phyloP scores from a whole-genome alignment of 2,113 vertebrate genomes.

The Excalfactoria chinensis region DNA sequence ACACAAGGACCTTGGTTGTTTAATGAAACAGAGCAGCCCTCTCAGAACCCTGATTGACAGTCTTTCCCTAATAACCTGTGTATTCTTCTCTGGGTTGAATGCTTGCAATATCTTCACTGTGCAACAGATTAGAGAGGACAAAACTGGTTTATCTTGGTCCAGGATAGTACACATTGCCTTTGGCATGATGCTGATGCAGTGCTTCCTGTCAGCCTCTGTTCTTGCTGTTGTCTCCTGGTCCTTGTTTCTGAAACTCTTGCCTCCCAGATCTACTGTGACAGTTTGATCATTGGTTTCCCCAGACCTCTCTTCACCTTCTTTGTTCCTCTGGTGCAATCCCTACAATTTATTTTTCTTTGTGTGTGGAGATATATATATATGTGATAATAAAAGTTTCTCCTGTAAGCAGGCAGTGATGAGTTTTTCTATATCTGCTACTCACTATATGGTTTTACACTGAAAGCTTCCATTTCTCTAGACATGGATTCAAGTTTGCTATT shows the following conservation, averaged over 20 bases:
- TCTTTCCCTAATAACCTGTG: neutral
- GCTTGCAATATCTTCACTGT: neutral
- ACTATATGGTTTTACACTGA: neutral
- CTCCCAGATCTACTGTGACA: neutral
- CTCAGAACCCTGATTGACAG: neutral
- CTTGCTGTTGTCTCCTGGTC: accelerated
- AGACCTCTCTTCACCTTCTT: neutral
- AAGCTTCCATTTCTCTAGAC: constrained; percentile 6
- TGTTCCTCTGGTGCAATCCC: neutral
- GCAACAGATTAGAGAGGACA: neutral
- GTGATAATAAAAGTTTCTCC: neutral
- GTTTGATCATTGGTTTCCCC: neutral
- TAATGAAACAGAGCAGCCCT: neutral
- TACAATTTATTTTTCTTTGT: neutral
- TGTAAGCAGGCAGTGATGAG: neutral
- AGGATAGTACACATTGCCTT: neutral
- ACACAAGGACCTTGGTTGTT: neutral
- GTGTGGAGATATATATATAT: accelerated
- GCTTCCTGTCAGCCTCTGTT: accelerated
- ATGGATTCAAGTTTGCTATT: neutral
- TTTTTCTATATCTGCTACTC: neutral
- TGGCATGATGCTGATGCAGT: neutral
- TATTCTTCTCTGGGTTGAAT: neutral
- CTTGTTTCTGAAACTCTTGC: neutral
- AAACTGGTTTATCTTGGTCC: neutral